These are phyloP conservation scores for Mesoligia furuncula DNA, from an alignment of 2,888 invertebrate species.

Conservation along the genomic window DNA sequence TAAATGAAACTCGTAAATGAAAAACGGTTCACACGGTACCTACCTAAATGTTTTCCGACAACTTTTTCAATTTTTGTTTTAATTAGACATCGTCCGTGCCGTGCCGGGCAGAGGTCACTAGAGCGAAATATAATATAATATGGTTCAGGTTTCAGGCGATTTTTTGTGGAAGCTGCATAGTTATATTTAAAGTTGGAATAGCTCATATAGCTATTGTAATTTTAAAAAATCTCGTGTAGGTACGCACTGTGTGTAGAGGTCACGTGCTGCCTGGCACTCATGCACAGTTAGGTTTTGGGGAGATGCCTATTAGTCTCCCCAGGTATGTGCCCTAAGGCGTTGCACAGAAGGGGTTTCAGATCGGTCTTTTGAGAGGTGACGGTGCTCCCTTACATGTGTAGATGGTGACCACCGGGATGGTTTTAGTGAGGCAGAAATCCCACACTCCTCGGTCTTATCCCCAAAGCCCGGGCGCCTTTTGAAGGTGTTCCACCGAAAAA, in stretches of 20 bases:
- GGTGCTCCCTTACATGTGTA: too few relatives aligned
- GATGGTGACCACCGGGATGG: too few relatives aligned
- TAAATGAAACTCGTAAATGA: slow-evolving; percentile 7
- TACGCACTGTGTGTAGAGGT: neutral
- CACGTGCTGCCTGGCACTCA: neutral
- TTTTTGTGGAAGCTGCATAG: neutral
- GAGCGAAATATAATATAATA: neutral
- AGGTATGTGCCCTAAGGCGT: too few relatives aligned
- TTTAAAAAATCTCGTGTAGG: neutral
- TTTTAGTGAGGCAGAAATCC: neutral
- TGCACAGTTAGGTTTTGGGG: neutral
- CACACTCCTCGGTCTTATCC: neutral
- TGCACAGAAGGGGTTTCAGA: too few relatives aligned
- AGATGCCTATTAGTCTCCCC: too few relatives aligned
- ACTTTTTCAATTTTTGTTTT: slow-evolving; percentile 23
- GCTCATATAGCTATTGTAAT: neutral
- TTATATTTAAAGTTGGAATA: neutral
- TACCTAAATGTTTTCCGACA: neutral
- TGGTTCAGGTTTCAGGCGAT: neutral
- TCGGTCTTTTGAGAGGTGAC: too few relatives aligned
- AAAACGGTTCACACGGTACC: neutral
- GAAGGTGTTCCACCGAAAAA: too few relatives aligned
- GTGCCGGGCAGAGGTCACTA: neutral
- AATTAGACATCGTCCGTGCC: slow-evolving; percentile 5
- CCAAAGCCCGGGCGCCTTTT: neutral